Percentiles rank a stretch among this genome's conserved stretches.
Evolutionary conservation across 1,140 invertebrate genomes (phyloP).

Genomic region (Drosophila punjabiensis): DNA sequence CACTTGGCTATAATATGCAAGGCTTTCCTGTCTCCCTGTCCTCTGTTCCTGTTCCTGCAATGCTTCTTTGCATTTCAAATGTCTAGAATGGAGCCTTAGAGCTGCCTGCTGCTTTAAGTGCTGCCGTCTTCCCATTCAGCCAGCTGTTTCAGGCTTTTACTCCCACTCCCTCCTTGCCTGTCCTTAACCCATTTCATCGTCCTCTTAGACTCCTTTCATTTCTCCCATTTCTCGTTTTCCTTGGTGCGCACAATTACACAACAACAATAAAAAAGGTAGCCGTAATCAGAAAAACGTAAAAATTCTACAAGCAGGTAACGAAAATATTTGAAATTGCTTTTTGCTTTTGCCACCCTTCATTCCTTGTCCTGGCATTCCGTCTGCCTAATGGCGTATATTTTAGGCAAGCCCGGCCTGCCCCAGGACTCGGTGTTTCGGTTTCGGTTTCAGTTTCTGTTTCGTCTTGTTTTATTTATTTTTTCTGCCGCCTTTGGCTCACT

Average conservation of each 20-base stretch:
- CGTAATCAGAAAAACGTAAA: slow-evolving; percentile 82
- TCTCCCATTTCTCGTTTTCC: slow-evolving; percentile 42
- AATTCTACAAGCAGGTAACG: slow-evolving; percentile 78
- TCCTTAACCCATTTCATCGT: slow-evolving; percentile 66
- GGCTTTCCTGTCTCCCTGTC: slow-evolving; percentile 2
- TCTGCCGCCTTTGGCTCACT: slow-evolving; percentile 11
- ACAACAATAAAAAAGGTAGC: slow-evolving; percentile 60
- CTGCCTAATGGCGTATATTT: slow-evolving; percentile 81
- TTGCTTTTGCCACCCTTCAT: slow-evolving; percentile 60
- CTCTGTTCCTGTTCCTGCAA: slow-evolving; percentile 29
- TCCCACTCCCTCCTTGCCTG: slow-evolving; percentile 1
- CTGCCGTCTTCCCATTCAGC: slow-evolving; percentile 1
- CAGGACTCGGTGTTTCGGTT: slow-evolving; percentile 46
- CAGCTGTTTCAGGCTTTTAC: slow-evolving; percentile 11
- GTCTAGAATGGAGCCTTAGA: slow-evolving; percentile 39
- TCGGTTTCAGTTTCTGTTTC: slow-evolving; percentile 49
- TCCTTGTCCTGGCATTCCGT: slow-evolving; percentile 68
- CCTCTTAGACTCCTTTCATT: slow-evolving; percentile 30
- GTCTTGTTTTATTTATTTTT: slow-evolving; percentile 42
- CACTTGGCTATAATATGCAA: slow-evolving; percentile 36
- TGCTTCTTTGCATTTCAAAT: slow-evolving; percentile 61
- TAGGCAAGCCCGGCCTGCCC: slow-evolving; percentile 43
- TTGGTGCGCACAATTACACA: slow-evolving; percentile 78
- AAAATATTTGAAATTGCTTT: slow-evolving; percentile 83
- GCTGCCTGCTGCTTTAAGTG: slow-evolving; percentile 24